Percentiles rank a stretch among this genome's conserved stretches.
Conservation (phyloP, 2,888 invertebrate genomes). For the Ametastegia equiseti region DNA sequence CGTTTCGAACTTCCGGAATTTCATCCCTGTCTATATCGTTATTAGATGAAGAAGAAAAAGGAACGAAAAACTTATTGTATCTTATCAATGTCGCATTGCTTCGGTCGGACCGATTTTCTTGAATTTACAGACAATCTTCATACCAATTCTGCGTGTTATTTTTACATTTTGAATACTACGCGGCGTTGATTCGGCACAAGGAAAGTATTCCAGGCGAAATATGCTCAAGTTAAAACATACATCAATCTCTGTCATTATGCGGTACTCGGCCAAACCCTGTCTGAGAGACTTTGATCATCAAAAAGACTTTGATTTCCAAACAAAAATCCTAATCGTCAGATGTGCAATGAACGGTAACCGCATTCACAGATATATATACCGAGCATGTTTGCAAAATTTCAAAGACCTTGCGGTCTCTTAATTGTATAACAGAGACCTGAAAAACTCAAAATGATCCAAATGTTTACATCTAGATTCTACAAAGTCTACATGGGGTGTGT, state of each 20-base stretch:
- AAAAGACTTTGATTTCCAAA: conserved; percentile 10
- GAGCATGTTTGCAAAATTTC: neutral
- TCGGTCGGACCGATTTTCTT: neutral
- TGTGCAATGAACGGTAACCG: neutral
- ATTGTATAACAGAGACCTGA: too few relatives aligned
- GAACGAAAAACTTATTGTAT: neutral
- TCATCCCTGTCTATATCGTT: neutral
- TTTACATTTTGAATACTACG: neutral
- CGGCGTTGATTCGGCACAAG: neutral
- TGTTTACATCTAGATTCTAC: too few relatives aligned
- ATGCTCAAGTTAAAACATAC: neutral
- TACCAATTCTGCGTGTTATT: neutral
- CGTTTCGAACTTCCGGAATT: neutral
- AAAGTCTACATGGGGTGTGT: too few relatives aligned
- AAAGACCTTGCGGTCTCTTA: neutral
- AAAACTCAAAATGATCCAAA: too few relatives aligned
- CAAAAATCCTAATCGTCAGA: neutral
- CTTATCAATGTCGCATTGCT: neutral
- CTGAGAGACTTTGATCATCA: neutral
- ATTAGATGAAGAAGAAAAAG: too few relatives aligned
- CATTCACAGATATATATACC: neutral
- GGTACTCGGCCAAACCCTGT: neutral
- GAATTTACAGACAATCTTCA: neutral
- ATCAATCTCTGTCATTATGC: conserved; percentile 1
- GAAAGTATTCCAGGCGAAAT: neutral